Percentiles rank a stretch among this genome's conserved stretches.
phyloP scores from a whole-genome alignment of 2,113 vertebrate genomes.

The Chloropsis hardwickii region DNA sequence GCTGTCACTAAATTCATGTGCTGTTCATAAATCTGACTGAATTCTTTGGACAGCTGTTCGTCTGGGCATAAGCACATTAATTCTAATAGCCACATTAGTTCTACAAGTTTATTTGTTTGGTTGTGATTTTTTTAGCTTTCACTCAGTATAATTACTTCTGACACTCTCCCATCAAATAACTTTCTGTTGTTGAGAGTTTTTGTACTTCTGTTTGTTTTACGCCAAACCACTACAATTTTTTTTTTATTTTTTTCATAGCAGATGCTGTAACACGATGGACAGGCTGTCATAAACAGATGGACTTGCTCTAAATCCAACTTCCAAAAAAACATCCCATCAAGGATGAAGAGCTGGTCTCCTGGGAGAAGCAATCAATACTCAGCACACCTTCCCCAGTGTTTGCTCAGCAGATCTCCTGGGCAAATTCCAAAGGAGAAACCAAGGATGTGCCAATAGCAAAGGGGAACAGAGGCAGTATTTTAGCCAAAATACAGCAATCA shows the following conservation, averaged over 20 bases:
- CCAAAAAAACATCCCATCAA: background rate
- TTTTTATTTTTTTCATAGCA: background rate
- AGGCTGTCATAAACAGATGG: conserved; percentile 27
- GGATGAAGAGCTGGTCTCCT: background rate
- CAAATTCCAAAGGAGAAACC: background rate
- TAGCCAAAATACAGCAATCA: background rate
- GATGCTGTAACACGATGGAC: background rate
- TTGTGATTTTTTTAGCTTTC: conserved; percentile 2
- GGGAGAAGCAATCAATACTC: background rate
- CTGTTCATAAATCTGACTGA: background rate
- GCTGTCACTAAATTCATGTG: conserved; percentile 29
- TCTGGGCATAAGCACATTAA: conserved; percentile 47
- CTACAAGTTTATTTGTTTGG: conserved; percentile 14
- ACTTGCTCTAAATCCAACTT: background rate
- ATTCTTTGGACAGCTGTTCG: conserved; percentile 58
- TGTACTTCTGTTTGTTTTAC: background rate
- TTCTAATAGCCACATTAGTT: conserved; percentile 22
- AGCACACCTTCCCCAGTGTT: background rate
- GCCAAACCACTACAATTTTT: background rate
- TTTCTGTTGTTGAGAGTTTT: background rate
- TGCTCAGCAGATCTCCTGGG: background rate
- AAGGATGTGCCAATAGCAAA: background rate
- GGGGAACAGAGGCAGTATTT: background rate
- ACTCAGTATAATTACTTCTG: conserved; percentile 6
- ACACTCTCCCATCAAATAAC: background rate